A percentile compares a stretch with the other conserved stretches of the same genome.
phyloP scores from a whole-genome alignment of 2,888 invertebrate species.

The Hylaea fasciaria region DNA sequence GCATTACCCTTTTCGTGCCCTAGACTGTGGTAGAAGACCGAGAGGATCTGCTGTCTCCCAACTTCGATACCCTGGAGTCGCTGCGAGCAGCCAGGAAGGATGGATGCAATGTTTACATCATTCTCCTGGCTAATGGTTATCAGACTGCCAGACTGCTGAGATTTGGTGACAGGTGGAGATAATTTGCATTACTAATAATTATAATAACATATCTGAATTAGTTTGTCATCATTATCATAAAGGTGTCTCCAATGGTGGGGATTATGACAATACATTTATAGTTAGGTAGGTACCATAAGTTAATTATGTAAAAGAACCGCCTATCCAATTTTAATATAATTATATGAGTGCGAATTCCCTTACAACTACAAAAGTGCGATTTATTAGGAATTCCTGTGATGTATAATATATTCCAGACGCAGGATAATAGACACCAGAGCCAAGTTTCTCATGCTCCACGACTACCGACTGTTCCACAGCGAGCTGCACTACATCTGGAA shows the following conservation, averaged over 20 bases:
- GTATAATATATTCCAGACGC: constrained; percentile 77
- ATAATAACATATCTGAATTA: not conserved
- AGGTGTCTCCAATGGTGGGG: too few relatives aligned
- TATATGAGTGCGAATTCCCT: too few relatives aligned
- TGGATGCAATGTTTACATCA: constrained; percentile 89
- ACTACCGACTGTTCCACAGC: constrained; percentile 87
- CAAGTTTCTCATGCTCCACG: constrained; percentile 89
- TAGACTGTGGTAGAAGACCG: constrained; percentile 85
- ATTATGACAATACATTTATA: too few relatives aligned
- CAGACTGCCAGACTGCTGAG: constrained; percentile 88
- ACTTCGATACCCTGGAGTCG: constrained; percentile 83
- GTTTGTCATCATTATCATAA: too few relatives aligned
- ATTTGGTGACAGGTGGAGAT: constrained; percentile 87
- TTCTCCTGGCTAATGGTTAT: constrained; percentile 89
- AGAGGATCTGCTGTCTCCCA: constrained; percentile 87
- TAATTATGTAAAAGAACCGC: too few relatives aligned
- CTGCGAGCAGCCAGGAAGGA: constrained; percentile 84
- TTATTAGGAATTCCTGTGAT: too few relatives aligned
- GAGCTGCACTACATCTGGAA: constrained; percentile 91
- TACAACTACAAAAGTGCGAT: too few relatives aligned
- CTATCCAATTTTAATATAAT: too few relatives aligned
- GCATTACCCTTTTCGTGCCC: constrained; percentile 12
- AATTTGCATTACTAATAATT: not conserved
- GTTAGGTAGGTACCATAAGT: too few relatives aligned
- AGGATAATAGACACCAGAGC: constrained; percentile 89